Evolutionary conservation across 2,888 invertebrate genomes (phyloP).

Genomic region (Clostera curtula): DNA sequence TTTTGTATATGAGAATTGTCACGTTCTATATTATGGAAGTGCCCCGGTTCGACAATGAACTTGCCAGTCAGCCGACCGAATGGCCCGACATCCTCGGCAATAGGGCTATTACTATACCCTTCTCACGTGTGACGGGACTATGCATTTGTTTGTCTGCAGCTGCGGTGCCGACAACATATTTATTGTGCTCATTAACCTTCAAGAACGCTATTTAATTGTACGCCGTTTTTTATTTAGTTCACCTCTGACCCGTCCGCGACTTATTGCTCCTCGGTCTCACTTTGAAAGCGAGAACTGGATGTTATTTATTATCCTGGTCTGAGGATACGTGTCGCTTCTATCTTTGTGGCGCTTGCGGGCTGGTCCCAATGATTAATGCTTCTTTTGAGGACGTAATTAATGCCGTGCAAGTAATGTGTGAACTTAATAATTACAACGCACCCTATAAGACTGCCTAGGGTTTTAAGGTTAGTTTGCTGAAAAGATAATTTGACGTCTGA

Average conservation of each 20-base stretch:
- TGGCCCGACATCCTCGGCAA: constrained; percentile 26
- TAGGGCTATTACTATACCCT: constrained; percentile 31
- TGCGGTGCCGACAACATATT: constrained; percentile 74
- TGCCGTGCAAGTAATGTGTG: constrained; percentile 38
- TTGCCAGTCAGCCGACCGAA: constrained; percentile 47
- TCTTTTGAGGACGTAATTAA: constrained; percentile 64
- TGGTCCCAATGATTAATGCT: constrained; percentile 63
- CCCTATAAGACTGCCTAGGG: too few relatives aligned
- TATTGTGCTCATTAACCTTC: constrained; percentile 75
- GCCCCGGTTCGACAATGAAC: constrained; percentile 50
- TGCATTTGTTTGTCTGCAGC: constrained; percentile 71
- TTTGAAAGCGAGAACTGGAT: constrained; percentile 70
- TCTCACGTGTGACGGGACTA: constrained; percentile 62
- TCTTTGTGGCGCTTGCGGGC: constrained; percentile 68
- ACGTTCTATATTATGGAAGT: constrained; percentile 43
- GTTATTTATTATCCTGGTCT: constrained; percentile 68
- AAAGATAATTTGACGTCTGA: too few relatives aligned
- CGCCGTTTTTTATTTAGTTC: constrained; percentile 74
- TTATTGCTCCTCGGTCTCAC: constrained; percentile 70
- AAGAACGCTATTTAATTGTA: constrained; percentile 75
- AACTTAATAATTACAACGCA: too few relatives aligned
- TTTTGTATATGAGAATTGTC: constrained; percentile 41
- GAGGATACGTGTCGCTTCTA: constrained; percentile 66
- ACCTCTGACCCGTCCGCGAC: constrained; percentile 71
- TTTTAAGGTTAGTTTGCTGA: too few relatives aligned